phyloP scores from a whole-genome alignment of 1,140 invertebrate species.

The Lordiphosa clarofinis region DNA sequence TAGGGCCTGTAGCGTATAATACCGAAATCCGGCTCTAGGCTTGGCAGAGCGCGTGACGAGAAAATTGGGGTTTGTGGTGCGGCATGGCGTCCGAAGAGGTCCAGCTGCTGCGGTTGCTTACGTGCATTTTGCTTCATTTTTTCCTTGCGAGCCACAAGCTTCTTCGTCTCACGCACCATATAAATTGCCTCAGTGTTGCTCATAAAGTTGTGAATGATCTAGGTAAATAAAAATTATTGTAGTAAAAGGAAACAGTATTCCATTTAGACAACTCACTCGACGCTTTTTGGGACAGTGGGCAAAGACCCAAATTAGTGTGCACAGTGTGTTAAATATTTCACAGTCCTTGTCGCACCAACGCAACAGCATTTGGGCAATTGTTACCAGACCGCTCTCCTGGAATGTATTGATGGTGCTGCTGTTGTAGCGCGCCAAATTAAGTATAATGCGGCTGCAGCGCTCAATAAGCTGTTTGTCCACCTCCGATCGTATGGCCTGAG shows the following conservation, averaged over 20 bases:
- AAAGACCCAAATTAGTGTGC: slow-evolving; percentile 84
- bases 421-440: slow-evolving; percentile 76
- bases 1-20: slow-evolving; percentile 68
- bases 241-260: not conserved
- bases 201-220: slow-evolving; percentile 77
- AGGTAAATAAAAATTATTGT: not conserved
- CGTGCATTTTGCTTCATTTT: slow-evolving; percentile 77
- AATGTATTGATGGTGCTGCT: slow-evolving; percentile 68
- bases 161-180: slow-evolving; percentile 75
- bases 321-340: slow-evolving; percentile 82
- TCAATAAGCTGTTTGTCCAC: slow-evolving; percentile 78
- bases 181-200: slow-evolving; percentile 71
- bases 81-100: slow-evolving; percentile 22
- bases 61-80: slow-evolving; percentile 35
- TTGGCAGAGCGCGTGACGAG: slow-evolving; percentile 49
- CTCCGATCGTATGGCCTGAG: slow-evolving; percentile 78
- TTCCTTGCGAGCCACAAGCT: slow-evolving; percentile 75
- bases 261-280: slow-evolving; percentile 69
- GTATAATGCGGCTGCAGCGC: slow-evolving; percentile 76
- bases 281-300: slow-evolving; percentile 81
- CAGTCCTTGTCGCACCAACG: slow-evolving; percentile 84
- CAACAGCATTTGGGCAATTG: slow-evolving; percentile 81
- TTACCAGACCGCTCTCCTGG: slow-evolving; percentile 69
- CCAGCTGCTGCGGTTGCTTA: slow-evolving; percentile 25
- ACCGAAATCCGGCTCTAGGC: slow-evolving; percentile 72